Evolutionary conservation across 2,888 invertebrate species (phyloP).

Genomic region (Perithous albicinctus): DNA sequence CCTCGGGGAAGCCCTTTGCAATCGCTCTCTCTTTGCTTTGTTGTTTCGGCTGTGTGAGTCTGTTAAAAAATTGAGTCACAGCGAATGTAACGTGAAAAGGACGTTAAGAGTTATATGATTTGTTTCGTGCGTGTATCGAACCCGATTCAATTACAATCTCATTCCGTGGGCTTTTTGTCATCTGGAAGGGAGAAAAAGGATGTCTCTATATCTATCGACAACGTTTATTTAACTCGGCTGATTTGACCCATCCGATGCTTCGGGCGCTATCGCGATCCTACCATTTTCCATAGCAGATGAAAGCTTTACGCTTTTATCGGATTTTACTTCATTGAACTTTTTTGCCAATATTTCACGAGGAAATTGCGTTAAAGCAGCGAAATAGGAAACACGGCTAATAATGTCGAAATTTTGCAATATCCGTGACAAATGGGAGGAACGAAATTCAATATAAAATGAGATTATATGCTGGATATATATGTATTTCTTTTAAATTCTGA

Average conservation of each 20-base stretch:
- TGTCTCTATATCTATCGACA: constrained; percentile 20
- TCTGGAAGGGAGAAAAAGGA: constrained; percentile 27
- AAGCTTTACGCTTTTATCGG: not conserved
- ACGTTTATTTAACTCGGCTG: constrained; percentile 59
- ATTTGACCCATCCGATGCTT: constrained; percentile 60
- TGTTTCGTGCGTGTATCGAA: constrained; percentile 56
- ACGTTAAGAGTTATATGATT: not conserved
- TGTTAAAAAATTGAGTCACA: not conserved
- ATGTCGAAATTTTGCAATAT: not conserved
- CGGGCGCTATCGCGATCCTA: constrained; percentile 30
- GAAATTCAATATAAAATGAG: too few relatives aligned
- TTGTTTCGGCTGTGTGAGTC: not conserved
- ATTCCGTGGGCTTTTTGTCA: constrained; percentile 56
- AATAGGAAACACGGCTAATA: not conserved
- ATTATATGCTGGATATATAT: too few relatives aligned
- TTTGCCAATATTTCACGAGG: not conserved
- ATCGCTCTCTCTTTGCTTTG: not conserved
- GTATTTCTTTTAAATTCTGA: too few relatives aligned
- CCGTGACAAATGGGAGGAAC: not conserved
- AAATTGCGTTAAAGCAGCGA: not conserved
- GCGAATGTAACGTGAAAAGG: not conserved
- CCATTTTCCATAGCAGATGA: constrained; percentile 9
- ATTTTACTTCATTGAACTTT: not conserved
- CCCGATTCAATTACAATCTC: constrained; percentile 67
- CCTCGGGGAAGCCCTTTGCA: not conserved